Percentiles rank a stretch among this genome's conserved stretches.
phyloP scores from a whole-genome alignment of 2,113 vertebrate genomes.

The Australoheros scitulus region DNA sequence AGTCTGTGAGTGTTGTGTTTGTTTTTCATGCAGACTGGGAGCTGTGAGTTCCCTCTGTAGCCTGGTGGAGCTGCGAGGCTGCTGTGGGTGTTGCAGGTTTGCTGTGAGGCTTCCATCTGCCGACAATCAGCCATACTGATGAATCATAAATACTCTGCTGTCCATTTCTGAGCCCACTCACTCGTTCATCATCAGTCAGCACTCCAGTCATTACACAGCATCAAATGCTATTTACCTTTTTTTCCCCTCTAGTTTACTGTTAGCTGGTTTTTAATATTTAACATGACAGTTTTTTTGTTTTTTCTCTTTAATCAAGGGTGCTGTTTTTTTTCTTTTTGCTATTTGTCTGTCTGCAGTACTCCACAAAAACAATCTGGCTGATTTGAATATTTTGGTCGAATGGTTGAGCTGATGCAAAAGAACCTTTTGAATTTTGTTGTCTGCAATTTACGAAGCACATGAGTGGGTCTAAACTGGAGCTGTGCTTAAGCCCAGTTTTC shows the following conservation, averaged over 20 bases:
- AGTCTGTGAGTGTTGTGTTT: not conserved
- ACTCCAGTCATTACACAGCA: constrained; percentile 12
- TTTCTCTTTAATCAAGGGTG: not conserved
- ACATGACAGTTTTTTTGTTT: not conserved
- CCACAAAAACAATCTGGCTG: not conserved
- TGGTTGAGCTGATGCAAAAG: not conserved
- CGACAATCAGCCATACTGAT: constrained; percentile 10
- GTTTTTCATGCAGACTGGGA: not conserved
- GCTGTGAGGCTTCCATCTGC: constrained; percentile 43
- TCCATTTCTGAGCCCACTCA: constrained; percentile 47
- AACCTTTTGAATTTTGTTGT: not conserved
- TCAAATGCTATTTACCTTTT: not conserved
- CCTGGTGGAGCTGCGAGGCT: not conserved
- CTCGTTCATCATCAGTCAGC: not conserved
- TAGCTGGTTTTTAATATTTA: not conserved
- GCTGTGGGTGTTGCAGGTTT: constrained; percentile 13
- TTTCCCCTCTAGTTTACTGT: too few relatives aligned
- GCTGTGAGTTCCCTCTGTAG: not conserved
- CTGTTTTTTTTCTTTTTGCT: not conserved
- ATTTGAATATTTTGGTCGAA: not conserved
- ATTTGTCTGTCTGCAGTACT: not conserved
- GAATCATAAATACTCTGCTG: constrained; percentile 34
- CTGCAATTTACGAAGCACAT: not conserved
- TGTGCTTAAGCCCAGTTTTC: not conserved
- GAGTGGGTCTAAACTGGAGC: not conserved